A percentile compares a stretch with the other conserved stretches of the same genome.
Evolutionary conservation across 2,797 vertebrate genomes (phyloP).

Genomic region (Sebastes oblongus): DNA sequence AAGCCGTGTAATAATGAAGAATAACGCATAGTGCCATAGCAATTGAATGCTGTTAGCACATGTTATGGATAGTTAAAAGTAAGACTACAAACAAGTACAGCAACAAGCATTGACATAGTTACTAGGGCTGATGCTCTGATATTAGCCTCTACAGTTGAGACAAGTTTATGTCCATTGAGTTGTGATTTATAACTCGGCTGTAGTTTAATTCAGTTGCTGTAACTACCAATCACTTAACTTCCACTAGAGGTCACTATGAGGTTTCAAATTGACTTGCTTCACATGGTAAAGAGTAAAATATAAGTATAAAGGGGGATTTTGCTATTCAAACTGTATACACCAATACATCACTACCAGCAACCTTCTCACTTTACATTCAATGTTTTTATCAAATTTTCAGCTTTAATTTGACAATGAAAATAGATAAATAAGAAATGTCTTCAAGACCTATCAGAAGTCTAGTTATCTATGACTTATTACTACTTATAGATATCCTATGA

Average conservation of each 20-base stretch:
- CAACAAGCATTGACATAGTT: background rate
- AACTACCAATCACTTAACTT: background rate
- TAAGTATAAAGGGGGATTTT: background rate
- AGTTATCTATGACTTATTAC: background rate
- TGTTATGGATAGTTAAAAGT: background rate
- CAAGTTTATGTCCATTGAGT: background rate
- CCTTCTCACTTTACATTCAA: background rate
- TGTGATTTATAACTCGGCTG: background rate
- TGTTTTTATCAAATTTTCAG: background rate
- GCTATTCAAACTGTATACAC: background rate
- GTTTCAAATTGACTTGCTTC: background rate
- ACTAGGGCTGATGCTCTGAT: background rate
- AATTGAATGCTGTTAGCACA: background rate
- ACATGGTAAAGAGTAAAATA: background rate
- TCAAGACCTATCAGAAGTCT: background rate
- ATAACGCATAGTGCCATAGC: background rate
- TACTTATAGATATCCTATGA: background rate
- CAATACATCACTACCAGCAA: no score
- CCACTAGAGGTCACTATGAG: conserved; percentile 1
- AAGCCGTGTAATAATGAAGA: background rate
- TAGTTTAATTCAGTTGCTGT: background rate
- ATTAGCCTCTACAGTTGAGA: background rate
- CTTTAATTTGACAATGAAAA: background rate
- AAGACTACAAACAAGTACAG: background rate
- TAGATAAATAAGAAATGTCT: background rate